A percentile compares a stretch with the other conserved stretches of the same genome.
Conservation (phyloP, 2,113 vertebrate genomes). For the Prionailurus bengalensis region DNA sequence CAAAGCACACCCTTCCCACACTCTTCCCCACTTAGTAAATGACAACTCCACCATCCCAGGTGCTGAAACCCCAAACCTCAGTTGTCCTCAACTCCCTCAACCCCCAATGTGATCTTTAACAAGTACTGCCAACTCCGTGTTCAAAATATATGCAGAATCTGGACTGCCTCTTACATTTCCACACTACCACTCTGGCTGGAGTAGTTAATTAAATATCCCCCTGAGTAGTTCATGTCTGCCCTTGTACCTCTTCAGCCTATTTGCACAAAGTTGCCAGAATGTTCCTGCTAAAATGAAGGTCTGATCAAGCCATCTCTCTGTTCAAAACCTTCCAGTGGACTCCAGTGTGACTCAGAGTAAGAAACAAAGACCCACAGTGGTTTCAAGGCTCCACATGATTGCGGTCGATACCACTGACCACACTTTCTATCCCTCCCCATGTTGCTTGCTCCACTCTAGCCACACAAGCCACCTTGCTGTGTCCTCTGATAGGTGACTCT, state of each 20-base stretch:
- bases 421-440: neutral
- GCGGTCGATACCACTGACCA: neutral
- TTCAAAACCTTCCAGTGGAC: neutral
- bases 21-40: neutral
- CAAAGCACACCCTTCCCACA: neutral
- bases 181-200: neutral
- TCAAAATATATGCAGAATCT: neutral
- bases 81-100: neutral
- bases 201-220: neutral
- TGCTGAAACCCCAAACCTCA: neutral
- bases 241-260: neutral
- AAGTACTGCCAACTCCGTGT: neutral
- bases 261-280: neutral
- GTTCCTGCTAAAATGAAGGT: neutral
- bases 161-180: neutral
- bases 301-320: neutral
- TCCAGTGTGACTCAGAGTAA: neutral
- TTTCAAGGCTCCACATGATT: neutral
- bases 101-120: neutral
- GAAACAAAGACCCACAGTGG: neutral
- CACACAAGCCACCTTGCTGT: neutral
- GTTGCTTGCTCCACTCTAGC: neutral
- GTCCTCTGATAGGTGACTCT: neutral
- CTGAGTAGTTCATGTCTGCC: neutral
- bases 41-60: neutral